These are phyloP conservation scores for Cryptocheilus praepositus DNA, from an alignment of 2,888 invertebrate species.

Conservation along the genomic window DNA sequence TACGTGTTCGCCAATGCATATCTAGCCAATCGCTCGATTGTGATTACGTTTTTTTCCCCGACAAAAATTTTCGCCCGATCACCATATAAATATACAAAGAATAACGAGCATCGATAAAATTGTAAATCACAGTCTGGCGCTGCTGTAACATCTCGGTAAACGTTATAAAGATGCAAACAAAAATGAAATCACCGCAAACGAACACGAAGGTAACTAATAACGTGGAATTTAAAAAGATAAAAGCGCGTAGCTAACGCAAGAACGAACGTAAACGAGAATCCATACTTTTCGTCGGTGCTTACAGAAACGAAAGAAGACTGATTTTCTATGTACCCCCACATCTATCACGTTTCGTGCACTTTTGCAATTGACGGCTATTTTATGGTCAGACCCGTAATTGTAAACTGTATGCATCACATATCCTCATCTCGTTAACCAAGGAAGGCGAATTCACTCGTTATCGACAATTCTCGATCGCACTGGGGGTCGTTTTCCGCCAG, in stretches of 20 bases:
- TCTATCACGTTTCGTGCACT: too few species aligned
- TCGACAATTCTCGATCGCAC: too few species aligned
- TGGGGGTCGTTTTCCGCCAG: too few species aligned
- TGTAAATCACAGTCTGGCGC: conserved; percentile 37
- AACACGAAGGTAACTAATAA: background rate
- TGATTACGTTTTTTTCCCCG: conserved; percentile 8
- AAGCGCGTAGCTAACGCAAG: too few species aligned
- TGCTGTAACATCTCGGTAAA: conserved; percentile 5
- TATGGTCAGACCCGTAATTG: too few species aligned
- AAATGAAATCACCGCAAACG: conserved; percentile 1
- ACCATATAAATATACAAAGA: conserved; percentile 4
- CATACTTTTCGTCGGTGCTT: too few species aligned
- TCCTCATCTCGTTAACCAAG: too few species aligned
- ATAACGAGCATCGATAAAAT: conserved; percentile 20
- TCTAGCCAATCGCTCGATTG: conserved; percentile 15
- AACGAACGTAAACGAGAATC: too few species aligned
- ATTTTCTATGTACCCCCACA: too few species aligned
- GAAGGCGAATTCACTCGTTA: background rate
- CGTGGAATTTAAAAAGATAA: background rate
- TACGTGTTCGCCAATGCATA: conserved; percentile 14
- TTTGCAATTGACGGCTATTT: too few species aligned
- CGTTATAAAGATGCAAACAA: conserved; percentile 15
- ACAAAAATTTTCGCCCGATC: conserved; percentile 4
- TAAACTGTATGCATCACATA: too few species aligned
- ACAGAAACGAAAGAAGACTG: too few species aligned